Evolutionary conservation across 2,113 vertebrate species (phyloP).

Genomic region (Calyptomena viridis): DNA sequence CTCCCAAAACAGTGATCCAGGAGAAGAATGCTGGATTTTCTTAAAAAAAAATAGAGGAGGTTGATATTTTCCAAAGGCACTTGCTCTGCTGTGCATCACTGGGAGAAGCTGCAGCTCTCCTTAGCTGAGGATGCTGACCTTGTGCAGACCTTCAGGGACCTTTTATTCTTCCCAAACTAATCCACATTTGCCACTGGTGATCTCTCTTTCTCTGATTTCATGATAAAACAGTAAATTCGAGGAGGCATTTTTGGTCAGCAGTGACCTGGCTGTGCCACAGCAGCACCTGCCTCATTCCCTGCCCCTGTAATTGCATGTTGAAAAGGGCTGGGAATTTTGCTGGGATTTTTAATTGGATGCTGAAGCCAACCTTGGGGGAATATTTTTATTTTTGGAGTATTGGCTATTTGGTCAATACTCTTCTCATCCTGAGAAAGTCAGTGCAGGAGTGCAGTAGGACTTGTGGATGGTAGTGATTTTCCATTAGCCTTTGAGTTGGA

Average conservation of each 20-base stretch:
- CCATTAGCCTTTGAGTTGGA: not conserved
- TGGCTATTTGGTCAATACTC: not conserved
- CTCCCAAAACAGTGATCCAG: not conserved
- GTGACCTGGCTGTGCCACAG: not conserved
- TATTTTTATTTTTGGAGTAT: not conserved
- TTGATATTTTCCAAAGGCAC: fast-evolving
- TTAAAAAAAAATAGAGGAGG: no score
- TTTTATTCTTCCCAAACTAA: not conserved
- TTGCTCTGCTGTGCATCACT: not conserved
- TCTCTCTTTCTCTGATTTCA: not conserved
- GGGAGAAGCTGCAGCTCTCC: not conserved
- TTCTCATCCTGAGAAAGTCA: not conserved
- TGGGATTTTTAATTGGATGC: not conserved
- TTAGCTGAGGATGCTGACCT: not conserved
- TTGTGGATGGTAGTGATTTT: not conserved
- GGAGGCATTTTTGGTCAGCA: not conserved
- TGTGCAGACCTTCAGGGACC: not conserved
- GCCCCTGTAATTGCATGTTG: not conserved
- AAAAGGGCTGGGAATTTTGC: not conserved
- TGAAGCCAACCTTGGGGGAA: not conserved
- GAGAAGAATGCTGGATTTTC: not conserved
- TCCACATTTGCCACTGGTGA: not conserved
- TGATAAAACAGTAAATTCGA: not conserved
- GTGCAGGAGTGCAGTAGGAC: not conserved
- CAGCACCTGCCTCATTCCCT: not conserved